Percentiles rank a stretch among this genome's conserved stretches.
Conservation (phyloP, 2,888 invertebrate species). For the Pollenia griseotomentosa region DNA sequence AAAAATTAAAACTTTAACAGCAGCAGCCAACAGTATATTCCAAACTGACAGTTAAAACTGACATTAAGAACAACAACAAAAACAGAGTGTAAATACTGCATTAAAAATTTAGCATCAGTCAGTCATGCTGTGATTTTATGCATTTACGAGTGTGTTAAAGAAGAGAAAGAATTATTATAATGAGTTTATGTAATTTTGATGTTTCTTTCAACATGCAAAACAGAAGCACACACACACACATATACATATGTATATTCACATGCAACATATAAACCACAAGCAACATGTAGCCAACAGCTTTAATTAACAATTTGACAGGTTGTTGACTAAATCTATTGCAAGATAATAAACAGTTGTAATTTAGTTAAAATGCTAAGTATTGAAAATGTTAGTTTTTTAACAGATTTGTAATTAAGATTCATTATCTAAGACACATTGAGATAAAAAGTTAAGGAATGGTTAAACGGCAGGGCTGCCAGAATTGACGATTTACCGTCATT, state of each 20-base stretch:
- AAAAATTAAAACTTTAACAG: not conserved
- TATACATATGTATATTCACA: no score
- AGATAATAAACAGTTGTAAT: constrained; percentile 25
- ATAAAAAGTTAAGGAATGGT: no score
- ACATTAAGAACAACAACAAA: not conserved
- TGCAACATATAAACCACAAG: not conserved
- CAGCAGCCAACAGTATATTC: not conserved
- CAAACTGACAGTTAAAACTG: constrained; percentile 25
- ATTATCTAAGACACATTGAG: not conserved
- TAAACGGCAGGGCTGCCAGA: no score
- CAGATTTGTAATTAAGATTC: constrained; percentile 4
- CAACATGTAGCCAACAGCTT: constrained; percentile 54
- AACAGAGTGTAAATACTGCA: constrained; percentile 4
- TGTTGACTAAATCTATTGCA: constrained; percentile 45
- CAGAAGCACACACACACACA: constrained; percentile 6
- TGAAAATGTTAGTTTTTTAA: not conserved
- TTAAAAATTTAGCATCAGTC: constrained; percentile 26
- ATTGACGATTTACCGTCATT: no score
- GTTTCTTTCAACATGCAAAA: constrained; percentile 41
- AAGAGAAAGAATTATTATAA: constrained; percentile 44
- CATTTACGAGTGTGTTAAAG: not conserved
- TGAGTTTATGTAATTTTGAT: constrained; percentile 49
- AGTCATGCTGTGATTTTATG: constrained; percentile 47
- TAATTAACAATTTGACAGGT: constrained; percentile 66
- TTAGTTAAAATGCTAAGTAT: constrained; percentile 12